A percentile compares a stretch with the other conserved stretches of the same genome.
These are phyloP conservation scores for Hymenochirus boettgeri DNA, from an alignment of 2,113 vertebrate species.

Conservation along the genomic window DNA sequence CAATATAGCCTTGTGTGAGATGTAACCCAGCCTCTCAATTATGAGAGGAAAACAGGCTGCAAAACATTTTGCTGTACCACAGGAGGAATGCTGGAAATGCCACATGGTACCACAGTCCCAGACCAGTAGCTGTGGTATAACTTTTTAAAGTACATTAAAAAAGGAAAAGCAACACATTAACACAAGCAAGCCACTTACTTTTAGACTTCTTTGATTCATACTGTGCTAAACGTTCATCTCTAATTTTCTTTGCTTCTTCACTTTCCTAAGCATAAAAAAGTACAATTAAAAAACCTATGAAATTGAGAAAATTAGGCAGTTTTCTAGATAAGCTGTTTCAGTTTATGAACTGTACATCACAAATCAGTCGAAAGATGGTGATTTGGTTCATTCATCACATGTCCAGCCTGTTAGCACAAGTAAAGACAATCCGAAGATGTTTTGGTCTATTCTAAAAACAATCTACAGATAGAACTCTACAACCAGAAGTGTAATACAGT, in stretches of 20 bases:
- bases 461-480: no score
- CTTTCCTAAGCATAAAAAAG: conserved; percentile 68
- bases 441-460: no score
- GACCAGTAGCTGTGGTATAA: conserved; percentile 70
- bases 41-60: conserved; percentile 44
- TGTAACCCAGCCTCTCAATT: conserved; percentile 49
- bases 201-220: conserved; percentile 94
- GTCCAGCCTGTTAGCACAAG: conserved; percentile 55
- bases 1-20: conserved; percentile 54
- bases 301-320: no score
- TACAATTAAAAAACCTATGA: no score
- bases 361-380: conserved; percentile 93
- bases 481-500: no score
- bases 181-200: conserved; percentile 63
- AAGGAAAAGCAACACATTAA: neutral
- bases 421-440: no score
- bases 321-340: conserved; percentile 52
- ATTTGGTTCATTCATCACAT: conserved; percentile 76
- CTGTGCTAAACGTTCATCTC: conserved; percentile 85
- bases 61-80: conserved; percentile 68
- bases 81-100: conserved; percentile 73
- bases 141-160: neutral
- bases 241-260: conserved; percentile 74
- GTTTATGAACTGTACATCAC: conserved; percentile 73
- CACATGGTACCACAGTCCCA: conserved; percentile 58